Conservation (phyloP, 1,140 invertebrate genomes). For the Venustaconcha ellipsiformis region DNA sequence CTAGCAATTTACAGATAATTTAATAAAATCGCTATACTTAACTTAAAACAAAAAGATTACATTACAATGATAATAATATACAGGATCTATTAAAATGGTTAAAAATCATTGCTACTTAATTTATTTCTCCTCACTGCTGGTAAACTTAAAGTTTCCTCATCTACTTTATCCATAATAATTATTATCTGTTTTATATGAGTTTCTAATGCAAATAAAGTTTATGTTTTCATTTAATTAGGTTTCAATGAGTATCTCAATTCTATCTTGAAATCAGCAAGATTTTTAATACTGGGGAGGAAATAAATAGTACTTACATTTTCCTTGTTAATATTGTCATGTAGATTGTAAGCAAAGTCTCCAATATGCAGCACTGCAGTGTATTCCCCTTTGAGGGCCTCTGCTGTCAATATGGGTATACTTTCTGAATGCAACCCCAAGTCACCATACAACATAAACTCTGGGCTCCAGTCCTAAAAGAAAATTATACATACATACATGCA, state of each 20-base stretch:
- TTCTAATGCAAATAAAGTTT: background rate
- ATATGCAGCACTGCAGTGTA: constrained; percentile 83
- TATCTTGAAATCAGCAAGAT: background rate
- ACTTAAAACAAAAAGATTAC: no score
- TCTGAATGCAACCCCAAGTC: constrained; percentile 79
- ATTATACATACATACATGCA: background rate
- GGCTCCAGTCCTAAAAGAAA: constrained; percentile 39
- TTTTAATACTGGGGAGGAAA: background rate
- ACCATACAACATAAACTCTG: constrained; percentile 83
- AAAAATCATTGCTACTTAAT: no score
- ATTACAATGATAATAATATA: no score
- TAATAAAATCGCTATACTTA: no score
- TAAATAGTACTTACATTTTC: constrained; percentile 37
- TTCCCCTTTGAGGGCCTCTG: constrained; percentile 42
- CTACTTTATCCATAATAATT: background rate
- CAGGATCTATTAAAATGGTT: no score
- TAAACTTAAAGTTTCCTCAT: no score
- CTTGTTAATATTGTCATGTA: constrained; percentile 33
- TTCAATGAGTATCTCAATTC: background rate
- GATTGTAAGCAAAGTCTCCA: constrained; percentile 71
- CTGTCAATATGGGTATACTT: constrained; percentile 38
- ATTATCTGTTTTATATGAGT: background rate
- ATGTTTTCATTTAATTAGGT: background rate
- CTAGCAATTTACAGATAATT: no score
- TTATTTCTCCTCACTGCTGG: no score